Evolutionary conservation across 2,888 invertebrate species (phyloP).

Genomic region (Chironomus tentans): DNA sequence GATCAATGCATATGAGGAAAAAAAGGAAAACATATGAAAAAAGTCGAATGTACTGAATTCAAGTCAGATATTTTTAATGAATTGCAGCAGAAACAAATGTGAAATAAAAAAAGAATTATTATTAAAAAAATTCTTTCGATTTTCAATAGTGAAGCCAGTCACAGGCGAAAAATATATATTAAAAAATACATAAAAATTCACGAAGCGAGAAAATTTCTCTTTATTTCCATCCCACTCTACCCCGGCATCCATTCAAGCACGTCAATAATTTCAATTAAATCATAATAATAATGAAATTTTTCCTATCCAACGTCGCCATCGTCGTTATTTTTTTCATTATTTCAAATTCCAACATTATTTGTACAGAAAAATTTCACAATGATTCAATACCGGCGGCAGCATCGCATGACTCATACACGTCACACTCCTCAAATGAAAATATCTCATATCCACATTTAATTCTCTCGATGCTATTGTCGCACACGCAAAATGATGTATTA

Average conservation of each 20-base stretch:
- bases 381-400: background rate
- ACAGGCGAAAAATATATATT: background rate
- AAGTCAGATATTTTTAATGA: background rate
- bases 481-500: slow-evolving; percentile 1
- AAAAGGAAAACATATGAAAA: background rate
- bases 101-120: background rate
- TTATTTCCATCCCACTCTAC: background rate
- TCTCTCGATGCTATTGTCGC: background rate
- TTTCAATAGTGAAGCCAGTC: background rate
- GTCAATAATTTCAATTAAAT: background rate
- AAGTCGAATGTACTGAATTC: background rate
- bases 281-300: background rate
- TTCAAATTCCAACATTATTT: background rate
- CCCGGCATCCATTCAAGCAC: background rate
- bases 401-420: background rate
- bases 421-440: background rate
- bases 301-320: background rate
- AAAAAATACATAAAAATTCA: too few relatives aligned
- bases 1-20: too few relatives aligned
- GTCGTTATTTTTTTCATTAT: background rate
- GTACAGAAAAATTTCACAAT: background rate
- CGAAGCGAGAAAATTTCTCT: background rate
- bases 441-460: too few relatives aligned
- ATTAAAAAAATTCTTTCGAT: background rate
- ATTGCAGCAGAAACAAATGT: background rate